Evolutionary conservation across 2,797 vertebrate species (phyloP), one percentile per base, ranked within the genome.

Genomic region (Smutsia gigantea): DNA sequence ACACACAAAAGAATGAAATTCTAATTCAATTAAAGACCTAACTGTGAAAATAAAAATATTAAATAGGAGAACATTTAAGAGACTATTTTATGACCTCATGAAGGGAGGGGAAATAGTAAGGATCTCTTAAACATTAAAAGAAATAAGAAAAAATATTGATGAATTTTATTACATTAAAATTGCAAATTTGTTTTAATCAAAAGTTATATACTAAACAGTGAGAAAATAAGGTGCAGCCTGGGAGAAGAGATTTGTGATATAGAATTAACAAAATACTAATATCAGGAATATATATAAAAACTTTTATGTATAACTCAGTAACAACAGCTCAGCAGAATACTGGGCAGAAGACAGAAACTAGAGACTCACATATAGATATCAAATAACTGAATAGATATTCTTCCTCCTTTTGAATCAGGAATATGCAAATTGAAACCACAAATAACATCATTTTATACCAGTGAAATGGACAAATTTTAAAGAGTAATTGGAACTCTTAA

Each of bases 161-260:
- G 17, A 77, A 61, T 72, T 83, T 90, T 31, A 72, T 25, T 39
- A 71, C 37, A 31, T 75, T 87, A 81, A 75, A 87, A 61, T 25
- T 87, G 27, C 25, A 31, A 91, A 68, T 5, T 51, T 55, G 1
- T 69, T 61, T 64, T 83, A 69, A n/a, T 53, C 25, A 64, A 59
- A 82, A 79, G 5, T 59, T 61, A 42, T 61, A 42, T 14, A 59
- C 66, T 75, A 46, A 57, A 57, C 61, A 77, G 7, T 59, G 29
- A 86, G 17, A 93, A 86, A 66, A 23, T 79, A 64, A 68, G n/a
- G 29, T 57, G 14, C 18, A 31, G 31, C 2, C 23, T 55, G 4
- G 19, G 51, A 83, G n/a, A 90, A 86, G 74, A 94, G 14, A 96
- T 75, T 46, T 87, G 42, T 91, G 39, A 61, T 46, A 61, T 9